These are phyloP conservation scores for Brachionus angularis DNA, from an alignment of 1,140 invertebrate genomes.

Conservation along the genomic window DNA sequence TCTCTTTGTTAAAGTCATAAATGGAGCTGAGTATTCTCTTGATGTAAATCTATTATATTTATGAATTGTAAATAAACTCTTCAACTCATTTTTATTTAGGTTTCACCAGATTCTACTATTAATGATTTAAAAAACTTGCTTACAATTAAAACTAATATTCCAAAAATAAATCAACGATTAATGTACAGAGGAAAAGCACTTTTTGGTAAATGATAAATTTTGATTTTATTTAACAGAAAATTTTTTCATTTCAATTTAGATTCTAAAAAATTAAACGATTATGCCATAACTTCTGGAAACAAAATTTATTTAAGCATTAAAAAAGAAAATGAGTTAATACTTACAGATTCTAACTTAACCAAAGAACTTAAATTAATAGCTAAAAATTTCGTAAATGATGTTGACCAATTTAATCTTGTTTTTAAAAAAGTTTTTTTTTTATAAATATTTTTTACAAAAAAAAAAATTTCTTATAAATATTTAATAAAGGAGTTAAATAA, in stretches of 20 bases:
- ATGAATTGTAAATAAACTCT: neutral
- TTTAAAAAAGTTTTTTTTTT: constrained; percentile 8
- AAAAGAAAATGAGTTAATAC: neutral
- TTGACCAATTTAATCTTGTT: neutral
- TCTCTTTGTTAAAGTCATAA: constrained; percentile 22
- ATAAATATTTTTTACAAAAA: neutral
- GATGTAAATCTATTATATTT: neutral
- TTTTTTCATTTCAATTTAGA: neutral
- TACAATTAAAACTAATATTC: neutral
- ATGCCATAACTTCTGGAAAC: constrained; percentile 2
- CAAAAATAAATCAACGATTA: constrained; percentile 23
- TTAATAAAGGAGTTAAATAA: constrained; percentile 1
- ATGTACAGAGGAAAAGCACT: constrained; percentile 40
- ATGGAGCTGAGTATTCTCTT: constrained; percentile 26
- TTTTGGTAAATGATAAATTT: neutral
- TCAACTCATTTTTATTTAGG: neutral
- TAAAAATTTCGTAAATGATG: constrained; percentile 29
- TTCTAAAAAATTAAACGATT: constrained; percentile 9
- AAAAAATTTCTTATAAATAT: neutral
- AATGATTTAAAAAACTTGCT: constrained; percentile 1
- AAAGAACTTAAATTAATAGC: constrained; percentile 15
- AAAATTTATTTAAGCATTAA: constrained; percentile 34
- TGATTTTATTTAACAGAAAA: neutral
- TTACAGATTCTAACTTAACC: constrained; percentile 2
- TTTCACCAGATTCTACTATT: neutral